These are phyloP conservation scores for Lates calcarifer DNA, from an alignment of 2,113 vertebrate genomes.

Conservation along the genomic window DNA sequence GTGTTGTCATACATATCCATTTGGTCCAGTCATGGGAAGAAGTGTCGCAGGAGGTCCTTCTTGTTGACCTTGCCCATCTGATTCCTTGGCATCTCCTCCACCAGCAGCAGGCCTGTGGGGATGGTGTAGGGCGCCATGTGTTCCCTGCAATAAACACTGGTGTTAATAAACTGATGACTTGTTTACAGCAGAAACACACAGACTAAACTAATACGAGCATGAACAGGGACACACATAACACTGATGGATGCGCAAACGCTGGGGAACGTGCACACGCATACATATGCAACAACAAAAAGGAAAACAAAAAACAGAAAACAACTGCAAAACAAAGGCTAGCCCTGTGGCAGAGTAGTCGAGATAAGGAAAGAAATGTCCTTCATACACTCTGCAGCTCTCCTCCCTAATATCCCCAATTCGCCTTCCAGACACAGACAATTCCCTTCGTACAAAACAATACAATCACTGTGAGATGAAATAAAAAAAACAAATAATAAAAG, in stretches of 20 bases:
- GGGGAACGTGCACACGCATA: slow-evolving; percentile 21
- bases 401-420: slow-evolving; percentile 71
- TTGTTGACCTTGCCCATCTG: slow-evolving; percentile 99
- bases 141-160: slow-evolving; percentile 83
- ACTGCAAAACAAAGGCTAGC: slow-evolving; percentile 74
- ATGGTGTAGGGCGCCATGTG: slow-evolving; percentile 89
- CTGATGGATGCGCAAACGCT: slow-evolving; percentile 17
- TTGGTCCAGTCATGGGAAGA: slow-evolving; percentile 79
- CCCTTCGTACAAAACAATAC: slow-evolving; percentile 79
- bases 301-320: slow-evolving; percentile 67
- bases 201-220: slow-evolving; percentile 22
- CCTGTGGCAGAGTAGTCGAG: slow-evolving; percentile 72
- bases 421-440: slow-evolving; percentile 78
- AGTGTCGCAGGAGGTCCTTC: slow-evolving; percentile 89
- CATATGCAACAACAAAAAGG: slow-evolving; percentile 28
- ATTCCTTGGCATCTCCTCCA: slow-evolving; percentile 93
- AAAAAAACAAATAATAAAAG: slow-evolving; percentile 69
- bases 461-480: slow-evolving; percentile 78
- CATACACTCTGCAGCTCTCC: slow-evolving; percentile 67
- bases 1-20: not conserved
- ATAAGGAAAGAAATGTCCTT: slow-evolving; percentile 81
- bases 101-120: slow-evolving; percentile 90
- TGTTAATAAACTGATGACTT: slow-evolving; percentile 46
- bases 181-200: slow-evolving; percentile 33
- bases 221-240: slow-evolving; percentile 34